Evolutionary conservation across 2,797 vertebrate species (phyloP), one percentile per base, ranked within the genome.

Genomic region (Sparidentex hasta): DNA sequence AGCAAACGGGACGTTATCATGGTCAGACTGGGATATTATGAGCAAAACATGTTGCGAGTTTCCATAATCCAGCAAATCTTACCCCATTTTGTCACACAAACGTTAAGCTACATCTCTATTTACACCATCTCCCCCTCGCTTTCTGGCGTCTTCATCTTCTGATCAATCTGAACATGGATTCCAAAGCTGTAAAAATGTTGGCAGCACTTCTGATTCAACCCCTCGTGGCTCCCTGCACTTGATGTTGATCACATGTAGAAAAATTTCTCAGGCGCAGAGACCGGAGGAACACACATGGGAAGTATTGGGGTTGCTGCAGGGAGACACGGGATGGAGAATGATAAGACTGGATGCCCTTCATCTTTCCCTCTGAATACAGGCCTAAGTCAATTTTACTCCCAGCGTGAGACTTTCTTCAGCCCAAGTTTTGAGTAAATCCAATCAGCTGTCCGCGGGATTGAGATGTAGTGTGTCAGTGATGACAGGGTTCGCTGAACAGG

Each of bases 311-410:
- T 7, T 29, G 85, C 82, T 83, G 86, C 81, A 77, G 85, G 77
- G 90, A 92, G 81, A 93, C 92, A 91, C 76, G 78, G 94, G 90
- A 87, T 90, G 90, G 90, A 88, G 85, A 72, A 74, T 87, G 92
- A 94, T 93, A 91, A 92, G 89, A 92, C 89, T 90, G 90, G 91
- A 91, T 90, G 92, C 88, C 92, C 91, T 93, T 95, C 92, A 94
- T 95, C 93, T 92, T 88, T 80, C 84, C 71, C 89, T 88, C 89
- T 84, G 92, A 93, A 93, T 90, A 83, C 86, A 74, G 89, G 90
- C 93, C 93, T 93, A 92, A 95, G 92, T 95, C 93, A 94, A 95
- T 95, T 94, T 93, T 94, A 91, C 91, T 94, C 94, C 63, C 94
- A 94, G 94, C 91, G n/a, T 93, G 93, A 91, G 89, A 87, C 86